These are phyloP conservation scores for Stichodactyla mertensii DNA, from an alignment of 64 coral and sea anemone species.

Conservation along the genomic window DNA sequence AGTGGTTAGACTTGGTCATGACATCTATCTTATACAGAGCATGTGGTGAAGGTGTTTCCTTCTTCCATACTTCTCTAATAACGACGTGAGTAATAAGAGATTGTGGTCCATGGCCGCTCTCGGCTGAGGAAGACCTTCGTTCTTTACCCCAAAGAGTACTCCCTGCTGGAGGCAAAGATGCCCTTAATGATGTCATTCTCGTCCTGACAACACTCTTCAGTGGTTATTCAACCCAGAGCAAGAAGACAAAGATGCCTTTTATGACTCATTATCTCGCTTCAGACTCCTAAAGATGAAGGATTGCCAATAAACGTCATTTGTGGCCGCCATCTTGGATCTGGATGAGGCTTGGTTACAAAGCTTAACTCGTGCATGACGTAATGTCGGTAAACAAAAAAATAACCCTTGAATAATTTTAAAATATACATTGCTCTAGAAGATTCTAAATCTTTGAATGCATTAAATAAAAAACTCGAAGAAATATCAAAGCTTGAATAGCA, in stretches of 20 bases:
- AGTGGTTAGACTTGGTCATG: constrained; percentile 96
- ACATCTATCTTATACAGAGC: constrained; percentile 94
- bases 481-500: no score
- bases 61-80: constrained; percentile 92
- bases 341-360: not conserved
- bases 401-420: not conserved
- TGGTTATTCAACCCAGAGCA: not conserved
- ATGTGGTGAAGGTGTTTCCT: constrained; percentile 62
- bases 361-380: not conserved
- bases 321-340: constrained; percentile 5
- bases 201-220: not conserved
- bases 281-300: not conserved
- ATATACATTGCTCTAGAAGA: not conserved
- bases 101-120: constrained; percentile 22
- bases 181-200: constrained; percentile 80
- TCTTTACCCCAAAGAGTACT: constrained; percentile 84
- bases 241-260: not conserved
- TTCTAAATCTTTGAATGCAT: not conserved
- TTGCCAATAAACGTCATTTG: not conserved
- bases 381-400: not conserved
- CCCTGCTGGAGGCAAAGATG: constrained; percentile 67
- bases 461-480: no score
- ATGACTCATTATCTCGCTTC: not conserved
- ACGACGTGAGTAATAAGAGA: constrained; percentile 86
- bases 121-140: constrained; percentile 34